Percentiles rank a stretch among this genome's conserved stretches.
Evolutionary conservation across 2,113 vertebrate species (phyloP).

Genomic region (Tricholaema leucomelas): DNA sequence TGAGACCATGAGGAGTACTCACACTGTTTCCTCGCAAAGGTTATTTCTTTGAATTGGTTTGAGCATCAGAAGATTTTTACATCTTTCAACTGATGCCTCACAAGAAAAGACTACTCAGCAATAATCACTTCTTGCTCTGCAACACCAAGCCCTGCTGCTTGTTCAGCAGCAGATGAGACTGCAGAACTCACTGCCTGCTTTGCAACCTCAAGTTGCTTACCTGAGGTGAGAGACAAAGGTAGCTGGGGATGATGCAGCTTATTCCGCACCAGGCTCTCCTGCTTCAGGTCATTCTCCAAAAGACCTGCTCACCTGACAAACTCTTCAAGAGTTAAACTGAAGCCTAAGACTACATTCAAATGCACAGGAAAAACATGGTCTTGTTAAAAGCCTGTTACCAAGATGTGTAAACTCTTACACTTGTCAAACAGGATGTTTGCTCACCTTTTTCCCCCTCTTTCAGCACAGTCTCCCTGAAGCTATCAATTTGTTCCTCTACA

Average conservation of each 20-base stretch:
- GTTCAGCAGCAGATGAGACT: background rate
- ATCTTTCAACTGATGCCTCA: background rate
- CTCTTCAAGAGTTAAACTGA: background rate
- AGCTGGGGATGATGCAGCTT: background rate
- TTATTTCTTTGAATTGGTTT: background rate
- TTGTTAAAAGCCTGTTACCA: background rate
- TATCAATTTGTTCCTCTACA: background rate
- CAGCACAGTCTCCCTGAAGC: background rate
- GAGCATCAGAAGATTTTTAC: background rate
- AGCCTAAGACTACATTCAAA: background rate
- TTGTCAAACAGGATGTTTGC: background rate
- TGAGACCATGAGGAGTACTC: background rate
- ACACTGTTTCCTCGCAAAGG: background rate
- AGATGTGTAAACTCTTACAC: background rate
- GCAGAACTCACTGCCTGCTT: background rate
- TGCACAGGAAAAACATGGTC: background rate
- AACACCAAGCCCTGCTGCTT: background rate
- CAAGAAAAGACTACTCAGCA: background rate
- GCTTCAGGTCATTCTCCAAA: background rate
- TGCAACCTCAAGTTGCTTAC: background rate
- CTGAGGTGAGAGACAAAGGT: background rate
- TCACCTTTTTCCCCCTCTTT: background rate
- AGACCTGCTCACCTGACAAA: background rate
- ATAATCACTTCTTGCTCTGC: background rate
- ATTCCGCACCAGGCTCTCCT: background rate